Base-by-base conservation (phyloP, 2,113 vertebrate species). In the Uria aalge region DNA sequence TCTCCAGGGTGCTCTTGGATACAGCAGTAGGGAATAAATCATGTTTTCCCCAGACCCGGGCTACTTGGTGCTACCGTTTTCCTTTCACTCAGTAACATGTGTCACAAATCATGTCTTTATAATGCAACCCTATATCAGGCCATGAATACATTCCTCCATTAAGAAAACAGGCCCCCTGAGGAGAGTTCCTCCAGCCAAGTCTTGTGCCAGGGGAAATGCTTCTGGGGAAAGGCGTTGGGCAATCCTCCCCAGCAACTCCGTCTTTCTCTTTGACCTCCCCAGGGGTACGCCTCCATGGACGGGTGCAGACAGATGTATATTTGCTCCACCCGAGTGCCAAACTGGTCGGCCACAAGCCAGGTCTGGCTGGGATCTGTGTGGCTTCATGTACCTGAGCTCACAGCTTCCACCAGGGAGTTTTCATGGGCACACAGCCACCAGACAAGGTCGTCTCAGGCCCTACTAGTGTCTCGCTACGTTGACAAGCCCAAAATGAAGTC, bases 271-370 rank as follows among this genome's bases (percentile, higher is more conserved):
- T 81, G 73, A 48, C 12, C 11, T 62, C 64, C 48, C 45, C 50
- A 48, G 17, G 64, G 50, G 40, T 40, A 53, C 0, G 0, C 56
- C 77, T 77, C 22, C 63, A 48, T 0, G 1, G 66, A 57, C 0
- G 1, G 12, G 19, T 69, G 81, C 68, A 85, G 73, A 71, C 23
- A 63, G 76, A 86, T 21, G 18, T 30, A 9, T 56, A 23, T 66
- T 90, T 73, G 14, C 47, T 79, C 43, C 24, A 24, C 16, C 21
- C 24, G 0, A 76, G 21, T 1, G 1, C 29, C 66, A 16, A 93
- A 67, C 15, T 64, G 48, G 26, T 69, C 1, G 4, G 63, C 40
- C 55, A 53, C 20, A 47, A 81, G 72, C 63, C 84, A 73, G 6
- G 14, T 88, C 38, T 88, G 47, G 9, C 45, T 91, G 71, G 41